These are phyloP conservation scores for Apis mellifera DNA, from an alignment of 1,140 invertebrate species.

Conservation along the genomic window DNA sequence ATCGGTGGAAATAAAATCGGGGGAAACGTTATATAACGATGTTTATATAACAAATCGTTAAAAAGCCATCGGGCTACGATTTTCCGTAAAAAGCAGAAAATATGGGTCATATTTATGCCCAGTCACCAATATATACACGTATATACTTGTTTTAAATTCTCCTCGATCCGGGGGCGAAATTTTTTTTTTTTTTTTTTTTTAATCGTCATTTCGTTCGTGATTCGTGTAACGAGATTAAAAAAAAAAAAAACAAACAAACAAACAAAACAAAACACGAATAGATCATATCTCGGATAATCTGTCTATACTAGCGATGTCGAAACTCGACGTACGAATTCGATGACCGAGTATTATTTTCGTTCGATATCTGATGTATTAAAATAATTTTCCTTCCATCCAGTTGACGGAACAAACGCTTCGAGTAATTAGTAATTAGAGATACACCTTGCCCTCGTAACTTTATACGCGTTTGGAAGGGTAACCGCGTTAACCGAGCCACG, in stretches of 20 bases:
- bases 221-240: not conserved
- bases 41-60: not conserved
- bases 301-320: too few species aligned
- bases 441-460: constrained; percentile 6
- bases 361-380: not conserved
- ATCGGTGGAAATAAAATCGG: not conserved
- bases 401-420: not conserved
- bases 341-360: not conserved
- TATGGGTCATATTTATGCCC: not conserved
- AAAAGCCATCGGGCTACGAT: not conserved
- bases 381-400: not conserved
- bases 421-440: constrained; percentile 22
- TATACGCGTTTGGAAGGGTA: not conserved
- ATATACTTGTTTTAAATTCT: not conserved
- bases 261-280: too few species aligned
- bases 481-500: not conserved
- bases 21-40: not conserved
- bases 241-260: not conserved
- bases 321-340: not conserved
- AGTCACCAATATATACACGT: not conserved
- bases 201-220: not conserved
- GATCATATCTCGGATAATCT: accelerated
- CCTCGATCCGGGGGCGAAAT: not conserved
- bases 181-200: too few species aligned
- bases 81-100: not conserved